Conservation (phyloP, 2,113 vertebrate genomes). For the Arizona elegans region DNA sequence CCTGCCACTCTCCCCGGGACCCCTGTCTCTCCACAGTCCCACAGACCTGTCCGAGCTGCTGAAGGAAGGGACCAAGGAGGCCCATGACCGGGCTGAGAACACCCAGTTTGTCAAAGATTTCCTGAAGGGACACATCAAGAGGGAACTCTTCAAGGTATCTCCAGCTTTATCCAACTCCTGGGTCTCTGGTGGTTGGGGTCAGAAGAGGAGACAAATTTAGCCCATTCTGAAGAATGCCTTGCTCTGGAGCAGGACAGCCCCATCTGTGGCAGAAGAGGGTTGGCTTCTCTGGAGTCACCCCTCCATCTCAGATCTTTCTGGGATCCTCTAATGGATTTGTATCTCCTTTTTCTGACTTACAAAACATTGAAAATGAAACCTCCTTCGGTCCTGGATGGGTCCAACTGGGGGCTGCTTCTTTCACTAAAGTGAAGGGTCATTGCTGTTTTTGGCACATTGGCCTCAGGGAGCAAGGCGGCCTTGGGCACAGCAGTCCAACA, state of each 20-base stretch:
- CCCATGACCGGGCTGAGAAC: slow-evolving; percentile 90
- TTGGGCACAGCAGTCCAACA: background rate
- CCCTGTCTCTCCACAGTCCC: slow-evolving; percentile 65
- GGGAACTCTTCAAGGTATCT: slow-evolving; percentile 91
- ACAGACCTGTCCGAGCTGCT: slow-evolving; percentile 90
- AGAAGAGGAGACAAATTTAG: background rate
- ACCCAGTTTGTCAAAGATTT: slow-evolving; percentile 96
- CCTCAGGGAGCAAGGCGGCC: background rate
- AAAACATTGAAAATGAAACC: background rate
- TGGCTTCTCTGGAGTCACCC: background rate
- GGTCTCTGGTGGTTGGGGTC: background rate
- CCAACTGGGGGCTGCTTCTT: background rate
- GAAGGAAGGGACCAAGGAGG: slow-evolving; percentile 91
- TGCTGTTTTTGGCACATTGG: background rate
- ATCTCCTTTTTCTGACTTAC: background rate
- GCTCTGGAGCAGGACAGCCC: background rate
- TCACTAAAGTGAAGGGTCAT: background rate
- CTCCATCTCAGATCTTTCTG: background rate
- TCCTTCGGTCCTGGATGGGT: background rate
- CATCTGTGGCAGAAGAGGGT: background rate
- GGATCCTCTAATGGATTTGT: background rate
- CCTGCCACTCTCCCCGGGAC: background rate
- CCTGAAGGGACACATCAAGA: slow-evolving; percentile 85
- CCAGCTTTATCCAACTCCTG: background rate
- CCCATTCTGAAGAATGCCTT: background rate